Evolutionary conservation across 2,113 vertebrate species (phyloP), one percentile per base, ranked within the genome.

Genomic region (Spheniscus mendiculus): DNA sequence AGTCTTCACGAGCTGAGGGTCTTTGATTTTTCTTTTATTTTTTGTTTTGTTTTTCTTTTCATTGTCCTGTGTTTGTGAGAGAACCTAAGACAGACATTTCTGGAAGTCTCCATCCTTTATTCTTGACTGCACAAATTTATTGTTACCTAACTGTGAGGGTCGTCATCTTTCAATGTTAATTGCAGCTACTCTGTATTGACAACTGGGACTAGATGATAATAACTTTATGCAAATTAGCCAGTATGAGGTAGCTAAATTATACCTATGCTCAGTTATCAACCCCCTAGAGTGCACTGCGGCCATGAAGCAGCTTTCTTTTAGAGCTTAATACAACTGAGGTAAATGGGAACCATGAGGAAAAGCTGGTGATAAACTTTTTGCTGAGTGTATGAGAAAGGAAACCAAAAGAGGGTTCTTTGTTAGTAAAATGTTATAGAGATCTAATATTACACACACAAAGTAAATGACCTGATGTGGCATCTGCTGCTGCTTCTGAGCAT

Each of bases 401-500:
- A 76, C 36, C 0, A 0, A 26, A 76, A 84, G 21, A 19, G 25
- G 22, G 7, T 73, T 71, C 0, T 1, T 67, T 2, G 2, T 50
- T 76, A 40, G 19, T 61, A 27, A 56, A 83, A 22, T 32, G 10
- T n/a, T 71, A 21, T 26, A 25, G 25, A 84, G 10, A 29, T 58
- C 3, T 81, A n/a, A 56, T 63, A 27, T 20, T 82, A 16, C 23
- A 56, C n/a, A 18, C 7, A 36, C 14, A 15, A 45, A 76, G 29
- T 16, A 49, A 50, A 63, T 55, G 11, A 38, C 32, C 38, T 87
- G 34, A 25, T 81, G 26, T 55, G 59, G 32, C 13, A 29, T 44
- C 40, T 58, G 45, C 49, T 87, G 30, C 40, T 80, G 32, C 42
- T 93, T n/a, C 34, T 74, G 29, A 69, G 11, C 26, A 32, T 74